These are phyloP conservation scores for Varanus salvator DNA, from an alignment of 2,113 vertebrate species.

Conservation along the genomic window DNA sequence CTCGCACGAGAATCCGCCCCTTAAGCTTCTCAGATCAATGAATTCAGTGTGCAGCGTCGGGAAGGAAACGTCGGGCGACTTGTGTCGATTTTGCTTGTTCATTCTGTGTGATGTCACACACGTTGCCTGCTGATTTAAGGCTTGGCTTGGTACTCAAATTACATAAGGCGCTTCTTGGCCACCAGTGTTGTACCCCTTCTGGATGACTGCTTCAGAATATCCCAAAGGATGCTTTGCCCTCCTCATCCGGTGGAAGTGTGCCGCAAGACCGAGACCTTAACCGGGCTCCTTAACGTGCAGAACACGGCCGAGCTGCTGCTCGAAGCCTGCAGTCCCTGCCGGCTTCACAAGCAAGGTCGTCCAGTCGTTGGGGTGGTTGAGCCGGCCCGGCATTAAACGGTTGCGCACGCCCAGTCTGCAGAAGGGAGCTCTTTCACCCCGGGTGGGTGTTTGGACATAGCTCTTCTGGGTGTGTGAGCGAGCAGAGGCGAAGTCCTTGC, in stretches of 20 bases:
- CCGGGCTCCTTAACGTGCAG: neutral
- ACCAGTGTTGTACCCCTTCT: constrained; percentile 3
- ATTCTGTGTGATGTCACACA: neutral
- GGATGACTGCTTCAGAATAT: constrained; percentile 13
- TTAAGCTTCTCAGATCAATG: neutral
- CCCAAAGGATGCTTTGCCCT: neutral
- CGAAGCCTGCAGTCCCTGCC: too few relatives aligned
- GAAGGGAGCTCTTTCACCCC: neutral
- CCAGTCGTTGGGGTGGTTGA: neutral
- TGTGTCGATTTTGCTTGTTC: neutral
- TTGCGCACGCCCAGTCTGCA: too few relatives aligned
- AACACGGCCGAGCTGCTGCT: neutral
- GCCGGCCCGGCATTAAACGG: neutral
- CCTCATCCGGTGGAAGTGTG: neutral
- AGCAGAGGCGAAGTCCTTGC: neutral
- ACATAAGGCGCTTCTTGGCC: constrained; percentile 9
- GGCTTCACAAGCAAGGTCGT: neutral
- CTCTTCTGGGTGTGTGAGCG: neutral
- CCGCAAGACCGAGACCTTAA: neutral
- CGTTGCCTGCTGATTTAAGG: neutral
- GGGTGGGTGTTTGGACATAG: neutral
- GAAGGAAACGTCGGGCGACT: neutral
- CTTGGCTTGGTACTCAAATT: neutral
- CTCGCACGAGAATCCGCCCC: too few relatives aligned
- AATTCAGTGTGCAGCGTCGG: neutral